phyloP scores from a whole-genome alignment of 2,797 vertebrate species.

The Pseudomugil gertrudae region DNA sequence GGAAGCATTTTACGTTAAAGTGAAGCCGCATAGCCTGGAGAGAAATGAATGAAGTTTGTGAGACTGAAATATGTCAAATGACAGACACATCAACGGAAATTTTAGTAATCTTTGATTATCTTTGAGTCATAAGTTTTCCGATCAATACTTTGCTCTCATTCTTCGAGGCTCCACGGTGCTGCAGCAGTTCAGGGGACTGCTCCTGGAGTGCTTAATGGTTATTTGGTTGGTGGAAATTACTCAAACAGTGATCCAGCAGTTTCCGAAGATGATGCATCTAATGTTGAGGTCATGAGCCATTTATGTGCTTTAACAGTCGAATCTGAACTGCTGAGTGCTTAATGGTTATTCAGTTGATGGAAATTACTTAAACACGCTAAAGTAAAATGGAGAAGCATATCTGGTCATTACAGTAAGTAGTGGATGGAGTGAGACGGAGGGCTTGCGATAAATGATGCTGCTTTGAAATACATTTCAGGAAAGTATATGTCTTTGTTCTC shows the following conservation, averaged over 20 bases:
- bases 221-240: conserved; percentile 67
- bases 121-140: conserved; percentile 34
- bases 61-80: conserved; percentile 2
- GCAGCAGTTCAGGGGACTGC: conserved; percentile 24
- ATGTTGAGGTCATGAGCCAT: conserved; percentile 61
- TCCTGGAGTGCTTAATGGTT: conserved; percentile 70
- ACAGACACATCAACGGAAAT: not conserved
- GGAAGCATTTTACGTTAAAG: not conserved
- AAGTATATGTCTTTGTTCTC: conserved; percentile 49
- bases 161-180: conserved; percentile 26
- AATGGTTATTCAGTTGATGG: conserved; percentile 75
- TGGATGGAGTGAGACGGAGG: conserved; percentile 25
- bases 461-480: conserved; percentile 47
- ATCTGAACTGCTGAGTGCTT: conserved; percentile 63
- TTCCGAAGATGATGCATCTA: conserved; percentile 60
- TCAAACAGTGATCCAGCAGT: conserved; percentile 45
- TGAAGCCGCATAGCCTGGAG: not conserved
- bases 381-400: conserved; percentile 47
- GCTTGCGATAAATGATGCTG: conserved; percentile 48
- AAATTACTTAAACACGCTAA: conserved; percentile 66
- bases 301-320: conserved; percentile 64
- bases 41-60: not conserved
- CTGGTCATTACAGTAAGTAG: conserved; percentile 67
- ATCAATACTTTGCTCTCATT: conserved; percentile 35
- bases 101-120: conserved; percentile 7